Evolutionary conservation across 2,888 invertebrate species (phyloP), one percentile per base, ranked within the genome.

Genomic region (Harpalus rufipes): DNA sequence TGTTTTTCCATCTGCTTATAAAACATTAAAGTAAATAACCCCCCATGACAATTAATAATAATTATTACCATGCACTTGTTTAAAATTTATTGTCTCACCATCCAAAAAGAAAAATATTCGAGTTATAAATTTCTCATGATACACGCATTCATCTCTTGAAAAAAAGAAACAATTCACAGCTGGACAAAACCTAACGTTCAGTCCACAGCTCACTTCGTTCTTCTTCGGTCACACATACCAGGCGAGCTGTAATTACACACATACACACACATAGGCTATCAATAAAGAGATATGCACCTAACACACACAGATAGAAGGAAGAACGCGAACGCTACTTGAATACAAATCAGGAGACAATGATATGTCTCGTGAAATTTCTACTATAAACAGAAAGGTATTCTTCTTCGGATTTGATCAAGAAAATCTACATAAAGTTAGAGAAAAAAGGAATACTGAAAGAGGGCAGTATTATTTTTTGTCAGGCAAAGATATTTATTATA

Each of bases 141-240:
- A 32, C 39, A 68, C 25, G 68, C 68, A 68, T 74, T 18, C 72
- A 44, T 74, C 72, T 74, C 72, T 14, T 0, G 72, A 74, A 74
- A 74, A 21, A 74, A 74, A 44, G 39, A 74, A 74, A 74, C 72
- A 74, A 74, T 51, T 74, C 72, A 74, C 72, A 74, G 72, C 72
- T 74, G 72, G 72, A 74, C 72, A 74, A 74, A 74, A 74, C 72
- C 68, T 74, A 74, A 74, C 72, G 72, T 74, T 7, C 10, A 32
- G 16, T 74, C 72, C 72, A 44, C 44, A 18, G 72, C 72, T 18
- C 44, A 41, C 72, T 74, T 39, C 68, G 68, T 39, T 51, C 44
- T 12, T 51, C 25, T 12, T 74, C 16, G 72, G 72, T 74, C 72
- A 74, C 72, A 74, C 72, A 74, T 74, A 74, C 72, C 72, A 74